phyloP scores from a whole-genome alignment of 2,797 vertebrate genomes.

The Sibirionetta formosa region DNA sequence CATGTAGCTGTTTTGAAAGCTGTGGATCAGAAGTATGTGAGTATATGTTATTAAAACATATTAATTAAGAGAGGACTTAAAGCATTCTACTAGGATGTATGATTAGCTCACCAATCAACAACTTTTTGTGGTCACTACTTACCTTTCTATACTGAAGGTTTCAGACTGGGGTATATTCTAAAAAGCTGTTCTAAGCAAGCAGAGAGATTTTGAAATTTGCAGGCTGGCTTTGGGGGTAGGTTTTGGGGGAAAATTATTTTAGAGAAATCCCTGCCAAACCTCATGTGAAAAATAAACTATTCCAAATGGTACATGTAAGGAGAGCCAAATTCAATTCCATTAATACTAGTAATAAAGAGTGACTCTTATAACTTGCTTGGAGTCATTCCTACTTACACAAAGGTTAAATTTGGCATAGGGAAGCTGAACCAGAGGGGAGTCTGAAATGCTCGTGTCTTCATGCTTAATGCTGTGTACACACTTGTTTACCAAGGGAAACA shows the following conservation, averaged over 20 bases:
- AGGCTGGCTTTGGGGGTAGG: slow-evolving; percentile 13
- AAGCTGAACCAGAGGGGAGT: slow-evolving; percentile 38
- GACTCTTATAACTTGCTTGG: slow-evolving; percentile 56
- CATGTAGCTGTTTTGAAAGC: slow-evolving; percentile 50
- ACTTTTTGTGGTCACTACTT: not conserved
- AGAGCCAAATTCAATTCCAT: slow-evolving; percentile 60
- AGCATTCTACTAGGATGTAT: not conserved
- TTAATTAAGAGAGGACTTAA: slow-evolving; percentile 22
- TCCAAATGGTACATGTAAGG: slow-evolving; percentile 43
- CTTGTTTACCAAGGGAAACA: slow-evolving; percentile 34
- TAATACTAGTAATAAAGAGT: slow-evolving; percentile 59
- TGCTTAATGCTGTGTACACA: not conserved
- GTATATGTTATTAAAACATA: not conserved
- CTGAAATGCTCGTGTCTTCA: slow-evolving; percentile 41
- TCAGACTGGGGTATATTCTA: not conserved
- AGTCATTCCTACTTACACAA: slow-evolving; percentile 55
- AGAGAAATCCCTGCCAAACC: slow-evolving; percentile 60
- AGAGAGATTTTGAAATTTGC: slow-evolving; percentile 14
- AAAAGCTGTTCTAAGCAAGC: slow-evolving; percentile 56
- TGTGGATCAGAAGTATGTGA: not conserved
- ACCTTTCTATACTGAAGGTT: not conserved
- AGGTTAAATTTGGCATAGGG: slow-evolving; percentile 54
- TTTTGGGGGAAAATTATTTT: slow-evolving; percentile 4
- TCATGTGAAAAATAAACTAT: slow-evolving; percentile 67
- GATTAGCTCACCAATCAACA: not conserved